A percentile compares a stretch with the other conserved stretches of the same genome.
Conservation (phyloP, 92 coral and sea anemone genomes). For the Scolanthus callimorphus region DNA sequence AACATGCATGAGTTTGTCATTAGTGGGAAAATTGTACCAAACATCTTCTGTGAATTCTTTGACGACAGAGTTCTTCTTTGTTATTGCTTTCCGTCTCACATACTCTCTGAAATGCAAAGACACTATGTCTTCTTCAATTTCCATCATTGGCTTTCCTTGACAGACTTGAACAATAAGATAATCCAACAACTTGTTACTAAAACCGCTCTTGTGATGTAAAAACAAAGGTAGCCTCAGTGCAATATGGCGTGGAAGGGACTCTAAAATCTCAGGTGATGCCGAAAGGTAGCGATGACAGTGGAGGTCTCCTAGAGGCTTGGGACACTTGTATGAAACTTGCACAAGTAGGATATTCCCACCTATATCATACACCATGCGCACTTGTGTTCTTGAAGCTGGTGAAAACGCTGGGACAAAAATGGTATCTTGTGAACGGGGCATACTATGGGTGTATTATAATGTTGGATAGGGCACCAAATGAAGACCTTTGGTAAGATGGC, state of each 20-base stretch:
- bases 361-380: conserved; percentile 61
- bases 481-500: conserved; percentile 60
- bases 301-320: conserved; percentile 22
- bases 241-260: conserved; percentile 40
- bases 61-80: background rate
- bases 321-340: conserved; percentile 47
- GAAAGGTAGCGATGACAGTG: conserved; percentile 54
- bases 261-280: conserved; percentile 63
- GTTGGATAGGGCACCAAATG: conserved; percentile 73
- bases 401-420: conserved; percentile 45
- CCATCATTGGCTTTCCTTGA: conserved; percentile 68
- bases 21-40: conserved; percentile 34
- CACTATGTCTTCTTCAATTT: conserved; percentile 44
- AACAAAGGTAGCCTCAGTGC: conserved; percentile 55
- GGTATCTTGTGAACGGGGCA: conserved; percentile 67
- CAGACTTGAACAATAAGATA: conserved; percentile 51
- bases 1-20: conserved; percentile 64
- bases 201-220: conserved; percentile 68
- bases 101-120: conserved; percentile 65
- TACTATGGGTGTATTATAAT: conserved; percentile 42
- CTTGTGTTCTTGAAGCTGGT: conserved; percentile 2
- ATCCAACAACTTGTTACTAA: conserved; percentile 58
- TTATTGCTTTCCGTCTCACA: conserved; percentile 47
- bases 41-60: conserved; percentile 30
- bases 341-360: conserved; percentile 77